Percentiles rank a stretch among this genome's conserved stretches.
These are phyloP conservation scores for Hymenopus coronatus DNA, from an alignment of 2,888 invertebrate genomes.

Conservation along the genomic window DNA sequence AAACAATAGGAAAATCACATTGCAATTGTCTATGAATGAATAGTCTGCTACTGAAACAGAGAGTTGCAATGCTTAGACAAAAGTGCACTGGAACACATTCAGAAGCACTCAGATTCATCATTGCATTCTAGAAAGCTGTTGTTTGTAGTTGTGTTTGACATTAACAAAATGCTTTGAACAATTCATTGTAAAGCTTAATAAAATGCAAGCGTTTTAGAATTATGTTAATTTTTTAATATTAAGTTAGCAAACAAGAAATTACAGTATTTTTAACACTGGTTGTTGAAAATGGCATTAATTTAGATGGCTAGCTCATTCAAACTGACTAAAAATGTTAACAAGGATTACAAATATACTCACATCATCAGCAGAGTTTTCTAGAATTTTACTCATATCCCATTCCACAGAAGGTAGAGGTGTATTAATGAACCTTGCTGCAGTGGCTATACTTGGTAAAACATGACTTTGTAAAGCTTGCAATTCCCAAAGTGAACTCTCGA, in stretches of 20 bases:
- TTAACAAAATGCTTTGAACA: no score
- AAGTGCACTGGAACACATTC: no score
- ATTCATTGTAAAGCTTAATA: no score
- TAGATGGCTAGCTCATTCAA: background rate
- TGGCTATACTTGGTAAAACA: conserved; percentile 66
- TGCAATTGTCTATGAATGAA: no score
- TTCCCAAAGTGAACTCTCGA: conserved; percentile 93
- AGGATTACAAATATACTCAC: conserved; percentile 43
- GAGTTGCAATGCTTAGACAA: no score
- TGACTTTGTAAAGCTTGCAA: conserved; percentile 74
- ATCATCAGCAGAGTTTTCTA: conserved; percentile 64
- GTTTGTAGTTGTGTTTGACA: no score
- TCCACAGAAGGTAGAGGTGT: conserved; percentile 65
- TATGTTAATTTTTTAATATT: background rate
- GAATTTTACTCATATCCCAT: conserved; percentile 62
- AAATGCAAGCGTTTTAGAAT: no score
- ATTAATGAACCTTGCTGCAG: conserved; percentile 67
- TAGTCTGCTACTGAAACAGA: no score
- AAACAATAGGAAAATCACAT: no score
- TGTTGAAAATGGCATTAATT: background rate
- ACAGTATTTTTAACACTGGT: background rate
- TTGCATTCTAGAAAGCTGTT: no score
- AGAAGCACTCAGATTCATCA: no score
- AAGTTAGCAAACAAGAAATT: background rate
- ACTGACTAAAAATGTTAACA: background rate